Evolutionary conservation across 1,140 invertebrate species (phyloP), one percentile per base, ranked within the genome.

Genomic region (Macrocentrus cingulum): DNA sequence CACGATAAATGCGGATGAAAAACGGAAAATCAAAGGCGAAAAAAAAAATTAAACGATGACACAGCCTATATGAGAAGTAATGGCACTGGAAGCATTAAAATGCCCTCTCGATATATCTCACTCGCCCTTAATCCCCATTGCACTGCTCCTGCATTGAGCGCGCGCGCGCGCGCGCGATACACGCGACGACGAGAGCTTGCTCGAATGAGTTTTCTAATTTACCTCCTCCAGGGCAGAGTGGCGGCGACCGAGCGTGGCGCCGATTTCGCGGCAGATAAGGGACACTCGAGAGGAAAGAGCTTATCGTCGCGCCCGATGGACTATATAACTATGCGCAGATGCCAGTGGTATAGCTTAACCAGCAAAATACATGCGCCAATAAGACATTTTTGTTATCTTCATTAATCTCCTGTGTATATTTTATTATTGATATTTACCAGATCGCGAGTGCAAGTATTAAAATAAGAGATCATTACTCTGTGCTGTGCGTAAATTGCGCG

Each of bases 81-180:
- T 29, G 25, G 59, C 64, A 60, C 59, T 60, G 39, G 54, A 39
- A 45, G 64, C 59, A 67, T 71, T 67, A 69, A 71, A 69, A n/a
- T 71, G 61, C 59, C 41, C 60, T 62, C 50, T 54, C 51, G n/a
- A n/a, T n/a, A n/a, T 72, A 71, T 71, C 69, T 72, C 64, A 59
- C 51, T 64, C 51, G 56, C 56, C 50, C 60, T 65, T 62, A 67
- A 66, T 66, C 56, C 59, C 23, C 49, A 37, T 13, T 13, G 29
- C 49, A 3, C 29, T n/a, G 9, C 29, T 11, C 16, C 36, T 36
- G 39, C 22, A 25, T 11, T n/a, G 22, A 1, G 11, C 22, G 19
- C 22, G 23, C 8, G 11, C 23, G 11, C 25, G n/a, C n/a, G n/a
- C 29, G 29, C 9, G 15, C 19, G 25, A 55, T 52, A 46, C 48